These are phyloP conservation scores for Pseudorectes ferrugineus DNA, from an alignment of 2,113 vertebrate species.

Conservation along the genomic window DNA sequence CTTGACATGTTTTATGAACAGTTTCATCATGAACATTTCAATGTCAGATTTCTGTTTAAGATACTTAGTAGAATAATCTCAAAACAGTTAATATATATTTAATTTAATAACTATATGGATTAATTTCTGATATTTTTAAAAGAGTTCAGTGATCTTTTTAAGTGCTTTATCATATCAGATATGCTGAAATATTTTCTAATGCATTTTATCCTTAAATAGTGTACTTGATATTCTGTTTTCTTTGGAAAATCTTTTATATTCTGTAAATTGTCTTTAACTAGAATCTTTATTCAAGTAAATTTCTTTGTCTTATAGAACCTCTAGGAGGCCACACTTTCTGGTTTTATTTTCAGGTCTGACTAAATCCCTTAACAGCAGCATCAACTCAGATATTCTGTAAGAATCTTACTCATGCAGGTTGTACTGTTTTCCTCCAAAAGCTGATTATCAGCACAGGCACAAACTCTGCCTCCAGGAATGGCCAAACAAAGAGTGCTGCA, in stretches of 20 bases:
- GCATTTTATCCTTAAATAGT: background rate
- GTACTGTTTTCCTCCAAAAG: slow-evolving; percentile 91
- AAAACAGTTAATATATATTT: background rate
- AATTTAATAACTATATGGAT: background rate
- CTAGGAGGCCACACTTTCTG: background rate
- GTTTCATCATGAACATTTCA: background rate
- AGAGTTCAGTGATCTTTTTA: background rate
- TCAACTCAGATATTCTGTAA: background rate
- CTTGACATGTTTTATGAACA: background rate
- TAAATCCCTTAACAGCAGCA: background rate
- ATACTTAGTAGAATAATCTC: background rate
- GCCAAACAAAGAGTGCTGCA: slow-evolving; percentile 92
- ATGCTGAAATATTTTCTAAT: background rate
- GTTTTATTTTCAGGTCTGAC: background rate
- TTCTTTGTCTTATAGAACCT: background rate
- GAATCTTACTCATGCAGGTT: slow-evolving; percentile 86
- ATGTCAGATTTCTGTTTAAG: background rate
- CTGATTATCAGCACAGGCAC: slow-evolving; percentile 96
- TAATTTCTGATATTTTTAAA: background rate
- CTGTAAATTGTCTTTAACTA: background rate
- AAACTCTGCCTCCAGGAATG: slow-evolving; percentile 92
- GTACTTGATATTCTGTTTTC: background rate
- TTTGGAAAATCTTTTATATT: background rate
- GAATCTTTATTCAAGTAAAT: background rate
- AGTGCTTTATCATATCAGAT: background rate